Percentiles rank a stretch among this genome's conserved stretches.
phyloP scores from a whole-genome alignment of 2,113 vertebrate genomes.

The Mirza zaza region DNA sequence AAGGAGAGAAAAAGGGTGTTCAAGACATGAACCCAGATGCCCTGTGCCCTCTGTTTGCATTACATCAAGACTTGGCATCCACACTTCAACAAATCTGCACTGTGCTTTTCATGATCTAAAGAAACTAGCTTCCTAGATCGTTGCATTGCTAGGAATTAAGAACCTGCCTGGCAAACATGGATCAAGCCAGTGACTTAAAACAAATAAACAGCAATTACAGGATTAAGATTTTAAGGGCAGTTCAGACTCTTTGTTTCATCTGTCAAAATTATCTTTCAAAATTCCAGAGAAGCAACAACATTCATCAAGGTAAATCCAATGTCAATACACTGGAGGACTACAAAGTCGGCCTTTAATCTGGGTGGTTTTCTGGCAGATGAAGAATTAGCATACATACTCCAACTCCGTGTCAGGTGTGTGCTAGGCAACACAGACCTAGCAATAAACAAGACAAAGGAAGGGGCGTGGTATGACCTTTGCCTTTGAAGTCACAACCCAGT shows the following conservation, averaged over 20 bases:
- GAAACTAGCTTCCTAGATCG: neutral
- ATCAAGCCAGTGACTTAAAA: constrained; percentile 5
- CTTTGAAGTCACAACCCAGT: neutral
- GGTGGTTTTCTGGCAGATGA: neutral
- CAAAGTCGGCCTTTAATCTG: neutral
- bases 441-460: neutral
- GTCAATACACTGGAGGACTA: neutral
- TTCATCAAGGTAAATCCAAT: constrained; percentile 30
- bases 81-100: neutral
- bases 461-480: neutral
- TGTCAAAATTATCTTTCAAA: constrained; percentile 23
- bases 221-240: constrained; percentile 18
- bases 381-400: neutral
- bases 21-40: neutral
- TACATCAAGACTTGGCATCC: neutral
- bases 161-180: neutral
- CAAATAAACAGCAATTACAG: constrained; percentile 5
- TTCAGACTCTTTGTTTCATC: neutral
- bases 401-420: neutral
- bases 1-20: neutral
- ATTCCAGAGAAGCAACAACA: neutral
- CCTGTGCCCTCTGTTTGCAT: neutral
- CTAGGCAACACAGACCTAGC: neutral
- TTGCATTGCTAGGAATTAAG: neutral
- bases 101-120: neutral